Evolutionary conservation across 1,140 invertebrate genomes (phyloP), one percentile per base, ranked within the genome.

Genomic region (Melanaphis sacchari): DNA sequence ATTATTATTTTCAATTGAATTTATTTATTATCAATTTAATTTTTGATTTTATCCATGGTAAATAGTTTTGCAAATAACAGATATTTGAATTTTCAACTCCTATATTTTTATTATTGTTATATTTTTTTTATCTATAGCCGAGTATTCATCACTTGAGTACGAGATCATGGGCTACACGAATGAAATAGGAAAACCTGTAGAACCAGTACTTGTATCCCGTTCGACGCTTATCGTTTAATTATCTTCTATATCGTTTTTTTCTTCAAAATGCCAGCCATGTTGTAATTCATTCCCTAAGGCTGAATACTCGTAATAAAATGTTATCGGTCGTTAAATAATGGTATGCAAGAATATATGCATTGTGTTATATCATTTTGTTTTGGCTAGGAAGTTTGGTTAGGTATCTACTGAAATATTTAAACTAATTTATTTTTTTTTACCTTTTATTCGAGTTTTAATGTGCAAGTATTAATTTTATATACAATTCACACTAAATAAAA

Each of bases 191-290:
- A 84, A 93, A 93, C 81, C 89, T 52, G 91, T 84, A 40, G 91
- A 93, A 93, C 91, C 91, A 59, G 89, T 90, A 90, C 52, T 66
- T 54, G 46, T 54, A 93, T 93, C 91, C 91, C 91, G 91, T 93
- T 93, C 24, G 66, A 93, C 76, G 91, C 81, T 93, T 93, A 93
- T 93, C 91, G 91, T 93, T 85, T 84, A 93, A 93, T 93, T 93
- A 93, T 93, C 91, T 93, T 26, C 31, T 36, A 52, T 93, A 93
- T 93, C 76, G 81, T 93, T 82, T 46, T 81, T 93, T 46, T 76
- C 81, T 93, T 85, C 46, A 84, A 93, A 93, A 93, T 85, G 11
- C 40, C 66, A 46, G 41, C 66, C 43, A 46, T 38, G 91, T 38
- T 36, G 90, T 81, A 66, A 66, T 66, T 43, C 90, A n/a, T 81